Percentiles rank a stretch among this genome's conserved stretches.
phyloP scores from a whole-genome alignment of 2,888 invertebrate species.

The Caenorhabditis imperialis region DNA sequence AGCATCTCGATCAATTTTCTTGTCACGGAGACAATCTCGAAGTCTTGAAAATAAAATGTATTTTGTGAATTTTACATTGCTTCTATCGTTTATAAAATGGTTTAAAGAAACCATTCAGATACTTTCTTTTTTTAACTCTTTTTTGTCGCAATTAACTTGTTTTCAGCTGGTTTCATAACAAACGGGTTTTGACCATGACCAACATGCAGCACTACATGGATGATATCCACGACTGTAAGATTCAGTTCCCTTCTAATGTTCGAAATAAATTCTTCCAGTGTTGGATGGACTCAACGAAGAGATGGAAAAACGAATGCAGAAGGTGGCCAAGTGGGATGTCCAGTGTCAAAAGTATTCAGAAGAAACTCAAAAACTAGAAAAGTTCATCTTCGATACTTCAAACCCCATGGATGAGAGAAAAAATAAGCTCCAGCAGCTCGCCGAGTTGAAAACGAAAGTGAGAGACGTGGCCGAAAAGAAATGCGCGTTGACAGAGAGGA shows the following conservation, averaged over 20 bases:
- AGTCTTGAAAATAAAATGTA: too few species aligned
- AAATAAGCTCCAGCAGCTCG: background rate
- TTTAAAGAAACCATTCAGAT: too few species aligned
- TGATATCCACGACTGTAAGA: conserved; percentile 51
- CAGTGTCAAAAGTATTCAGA: conserved; percentile 3
- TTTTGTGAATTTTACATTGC: too few species aligned
- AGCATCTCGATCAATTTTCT: too few species aligned
- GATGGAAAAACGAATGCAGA: conserved; percentile 19
- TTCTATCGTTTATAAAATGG: too few species aligned
- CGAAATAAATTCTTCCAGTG: background rate
- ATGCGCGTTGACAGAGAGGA: background rate
- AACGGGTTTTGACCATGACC: conserved; percentile 43
- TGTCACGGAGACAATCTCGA: too few species aligned
- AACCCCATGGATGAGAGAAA: conserved; percentile 10
- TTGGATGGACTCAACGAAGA: conserved; percentile 11
- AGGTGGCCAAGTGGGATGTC: conserved; percentile 27
- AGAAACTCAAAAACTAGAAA: conserved; percentile 7
- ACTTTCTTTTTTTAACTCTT: too few species aligned
- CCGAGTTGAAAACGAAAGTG: background rate
- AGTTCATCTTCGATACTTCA: conserved; percentile 12
- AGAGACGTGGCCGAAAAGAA: conserved; percentile 18
- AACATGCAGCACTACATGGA: conserved; percentile 56
- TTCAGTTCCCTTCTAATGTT: background rate
- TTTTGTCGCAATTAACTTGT: too few species aligned
- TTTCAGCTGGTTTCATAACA: too few species aligned